Conservation (phyloP, 2,888 invertebrate genomes). For the Charanyca ferruginea region DNA sequence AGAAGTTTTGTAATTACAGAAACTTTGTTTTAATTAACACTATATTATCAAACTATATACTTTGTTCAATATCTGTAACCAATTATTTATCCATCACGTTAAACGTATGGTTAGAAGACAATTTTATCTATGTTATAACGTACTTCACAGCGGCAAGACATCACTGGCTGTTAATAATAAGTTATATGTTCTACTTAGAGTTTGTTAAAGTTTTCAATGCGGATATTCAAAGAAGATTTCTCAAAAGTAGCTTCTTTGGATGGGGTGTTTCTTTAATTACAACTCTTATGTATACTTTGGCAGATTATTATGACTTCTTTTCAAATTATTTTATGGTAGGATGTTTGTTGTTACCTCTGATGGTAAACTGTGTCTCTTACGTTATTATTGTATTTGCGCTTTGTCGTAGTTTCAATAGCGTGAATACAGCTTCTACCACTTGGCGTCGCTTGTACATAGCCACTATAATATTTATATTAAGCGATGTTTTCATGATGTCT, state of each 20-base stretch:
- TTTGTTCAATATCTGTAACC: not conserved
- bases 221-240: not conserved
- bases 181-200: conserved; percentile 6
- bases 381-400: not conserved
- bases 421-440: no score
- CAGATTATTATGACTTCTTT: not conserved
- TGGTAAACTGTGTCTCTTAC: conserved; percentile 6
- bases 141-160: not conserved
- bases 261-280: conserved; percentile 1
- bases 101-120: not conserved
- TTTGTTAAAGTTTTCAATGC: conserved; percentile 4
- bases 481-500: not conserved
- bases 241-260: not conserved
- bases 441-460: conserved; percentile 11
- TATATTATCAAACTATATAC: not conserved
- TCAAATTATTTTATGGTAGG: not conserved
- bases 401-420: not conserved
- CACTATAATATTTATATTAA: conserved; percentile 3
- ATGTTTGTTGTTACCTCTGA: not conserved
- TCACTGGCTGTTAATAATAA: not conserved
- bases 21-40: conserved; percentile 8
- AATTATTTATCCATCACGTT: not conserved
- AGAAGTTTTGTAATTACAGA: conserved; percentile 1
- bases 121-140: not conserved
- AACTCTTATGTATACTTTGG: not conserved